Evolutionary conservation across 2,113 vertebrate species (phyloP).

Genomic region (Irena cyanogastra): DNA sequence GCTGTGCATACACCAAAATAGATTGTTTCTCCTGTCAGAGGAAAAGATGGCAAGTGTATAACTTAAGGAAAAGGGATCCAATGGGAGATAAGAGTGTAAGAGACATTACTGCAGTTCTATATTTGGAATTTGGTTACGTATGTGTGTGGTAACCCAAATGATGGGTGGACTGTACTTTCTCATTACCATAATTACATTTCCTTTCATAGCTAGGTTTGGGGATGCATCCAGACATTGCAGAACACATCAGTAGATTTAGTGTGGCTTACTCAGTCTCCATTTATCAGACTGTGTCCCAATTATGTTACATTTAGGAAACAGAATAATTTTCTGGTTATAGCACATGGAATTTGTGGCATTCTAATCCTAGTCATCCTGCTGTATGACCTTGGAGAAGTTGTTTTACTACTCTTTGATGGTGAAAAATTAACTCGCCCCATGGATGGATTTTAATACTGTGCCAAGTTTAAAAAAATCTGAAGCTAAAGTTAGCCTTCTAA

Average conservation of each 20-base stretch:
- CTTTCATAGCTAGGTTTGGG: conserved; percentile 60
- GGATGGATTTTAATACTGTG: conserved; percentile 32
- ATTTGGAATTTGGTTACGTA: background rate
- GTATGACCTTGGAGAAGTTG: conserved; percentile 22
- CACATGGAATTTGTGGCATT: conserved; percentile 56
- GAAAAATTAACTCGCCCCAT: conserved; percentile 13
- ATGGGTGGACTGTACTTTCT: conserved; percentile 56
- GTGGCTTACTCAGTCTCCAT: conserved; percentile 53
- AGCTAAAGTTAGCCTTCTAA: conserved; percentile 44
- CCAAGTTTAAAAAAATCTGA: conserved; percentile 40
- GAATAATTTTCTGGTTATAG: conserved; percentile 62
- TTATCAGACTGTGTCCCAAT: conserved; percentile 59
- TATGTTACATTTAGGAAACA: conserved; percentile 60
- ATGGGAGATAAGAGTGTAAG: conserved; percentile 22
- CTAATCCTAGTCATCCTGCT: conserved; percentile 59
- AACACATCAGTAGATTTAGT: conserved; percentile 61
- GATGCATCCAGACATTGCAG: conserved; percentile 49
- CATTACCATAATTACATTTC: conserved; percentile 64
- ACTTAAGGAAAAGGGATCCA: background rate
- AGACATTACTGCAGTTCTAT: conserved; percentile 33
- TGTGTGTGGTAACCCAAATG: conserved; percentile 57
- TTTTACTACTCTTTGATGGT: conserved; percentile 58
- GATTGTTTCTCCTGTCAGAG: background rate
- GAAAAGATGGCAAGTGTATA: background rate
- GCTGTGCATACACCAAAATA: background rate